Evolutionary conservation across 2,888 invertebrate species (phyloP).

Genomic region (Pterobdella sp.): DNA sequence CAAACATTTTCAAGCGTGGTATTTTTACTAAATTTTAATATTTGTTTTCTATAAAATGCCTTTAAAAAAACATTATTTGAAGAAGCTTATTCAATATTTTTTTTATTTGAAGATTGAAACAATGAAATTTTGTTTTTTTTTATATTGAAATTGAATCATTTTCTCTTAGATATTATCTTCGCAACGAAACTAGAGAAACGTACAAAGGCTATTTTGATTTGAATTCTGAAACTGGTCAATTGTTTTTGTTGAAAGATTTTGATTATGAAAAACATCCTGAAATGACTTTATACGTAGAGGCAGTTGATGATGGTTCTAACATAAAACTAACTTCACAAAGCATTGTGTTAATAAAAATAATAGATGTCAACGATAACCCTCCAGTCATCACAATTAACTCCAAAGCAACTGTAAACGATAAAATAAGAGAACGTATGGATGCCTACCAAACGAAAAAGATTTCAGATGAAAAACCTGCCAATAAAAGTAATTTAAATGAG

Average conservation of each 20-base stretch:
- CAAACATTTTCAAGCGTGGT: too few species aligned
- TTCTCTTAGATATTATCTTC: constrained; percentile 19
- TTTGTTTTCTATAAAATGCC: too few species aligned
- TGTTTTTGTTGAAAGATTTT: constrained; percentile 19
- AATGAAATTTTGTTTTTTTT: too few species aligned
- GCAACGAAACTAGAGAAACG: constrained; percentile 24
- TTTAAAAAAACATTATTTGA: too few species aligned
- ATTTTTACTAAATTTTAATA: too few species aligned
- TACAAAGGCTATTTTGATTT: constrained; percentile 25
- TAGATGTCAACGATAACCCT: constrained; percentile 31
- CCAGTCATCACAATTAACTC: constrained; percentile 30
- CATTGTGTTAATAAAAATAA: constrained; percentile 25
- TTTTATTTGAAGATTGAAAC: too few species aligned
- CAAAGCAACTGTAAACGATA: not conserved
- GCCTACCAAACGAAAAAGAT: not conserved
- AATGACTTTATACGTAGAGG: constrained; percentile 29
- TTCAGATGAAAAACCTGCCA: not conserved
- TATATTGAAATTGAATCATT: too few species aligned
- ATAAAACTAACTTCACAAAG: constrained; percentile 26
- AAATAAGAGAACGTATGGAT: not conserved
- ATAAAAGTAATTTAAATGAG: not conserved
- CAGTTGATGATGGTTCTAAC: constrained; percentile 24
- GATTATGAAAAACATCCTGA: constrained; percentile 27
- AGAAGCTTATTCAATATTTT: too few species aligned
- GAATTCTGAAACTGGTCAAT: constrained; percentile 20